Evolutionary conservation across 1,140 invertebrate species (phyloP).

Genomic region (Cydia strobilella): DNA sequence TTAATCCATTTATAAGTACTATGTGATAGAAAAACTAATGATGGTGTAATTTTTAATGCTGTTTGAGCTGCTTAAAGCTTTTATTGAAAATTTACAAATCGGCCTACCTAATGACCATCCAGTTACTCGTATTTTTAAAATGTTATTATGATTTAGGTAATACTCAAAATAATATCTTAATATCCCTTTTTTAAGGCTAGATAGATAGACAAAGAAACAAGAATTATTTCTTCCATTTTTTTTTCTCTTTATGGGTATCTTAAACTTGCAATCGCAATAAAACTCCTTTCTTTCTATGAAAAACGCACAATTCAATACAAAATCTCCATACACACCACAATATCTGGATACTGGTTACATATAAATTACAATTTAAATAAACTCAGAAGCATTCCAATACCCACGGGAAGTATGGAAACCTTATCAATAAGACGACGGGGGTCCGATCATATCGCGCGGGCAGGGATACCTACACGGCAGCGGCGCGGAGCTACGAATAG

Average conservation of each 20-base stretch:
- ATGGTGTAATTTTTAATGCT: too few relatives aligned
- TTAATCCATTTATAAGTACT: too few relatives aligned
- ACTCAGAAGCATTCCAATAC: slow-evolving; percentile 73
- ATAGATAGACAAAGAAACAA: too few relatives aligned
- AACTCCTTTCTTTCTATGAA: background rate
- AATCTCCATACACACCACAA: slow-evolving; percentile 6
- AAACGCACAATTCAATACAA: slow-evolving; percentile 2
- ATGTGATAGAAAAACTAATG: too few relatives aligned
- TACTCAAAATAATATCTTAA: too few relatives aligned
- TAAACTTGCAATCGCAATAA: background rate
- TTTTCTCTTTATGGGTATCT: background rate
- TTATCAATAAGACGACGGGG: slow-evolving; percentile 78
- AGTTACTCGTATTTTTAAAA: too few relatives aligned
- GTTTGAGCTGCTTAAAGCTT: too few relatives aligned
- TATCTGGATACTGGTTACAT: slow-evolving; percentile 30
- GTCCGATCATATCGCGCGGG: slow-evolving; percentile 70
- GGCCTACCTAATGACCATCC: too few relatives aligned
- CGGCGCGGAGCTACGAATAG: slow-evolving; percentile 59
- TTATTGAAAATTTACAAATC: too few relatives aligned
- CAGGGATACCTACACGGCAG: slow-evolving; percentile 62
- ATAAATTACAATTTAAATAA: slow-evolving; percentile 70
- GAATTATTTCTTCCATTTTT: background rate
- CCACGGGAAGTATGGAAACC: slow-evolving; percentile 76
- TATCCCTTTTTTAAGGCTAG: too few relatives aligned
- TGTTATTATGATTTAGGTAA: too few relatives aligned